A percentile compares a stretch with the other conserved stretches of the same genome.
Evolutionary conservation across 2,113 vertebrate genomes (phyloP).

Genomic region (Addax nasomaculatus): DNA sequence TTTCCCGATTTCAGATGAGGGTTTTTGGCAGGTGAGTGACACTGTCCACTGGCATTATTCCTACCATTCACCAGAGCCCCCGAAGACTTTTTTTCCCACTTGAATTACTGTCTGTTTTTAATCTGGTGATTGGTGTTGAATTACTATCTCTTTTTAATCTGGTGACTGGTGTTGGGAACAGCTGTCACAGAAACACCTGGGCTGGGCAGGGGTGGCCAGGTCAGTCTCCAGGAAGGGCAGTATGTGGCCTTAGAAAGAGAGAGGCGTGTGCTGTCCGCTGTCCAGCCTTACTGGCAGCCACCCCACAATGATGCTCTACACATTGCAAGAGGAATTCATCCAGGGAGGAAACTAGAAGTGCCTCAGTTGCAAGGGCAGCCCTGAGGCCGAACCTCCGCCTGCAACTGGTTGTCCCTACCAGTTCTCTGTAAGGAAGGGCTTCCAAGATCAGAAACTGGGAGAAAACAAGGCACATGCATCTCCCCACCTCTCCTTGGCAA

Average conservation of each 20-base stretch:
- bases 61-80: not conserved
- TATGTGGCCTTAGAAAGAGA: not conserved
- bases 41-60: not conserved
- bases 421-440: not conserved
- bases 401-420: not conserved
- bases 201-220: too few relatives aligned
- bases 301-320: not conserved
- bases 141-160: not conserved
- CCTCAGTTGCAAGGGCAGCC: not conserved
- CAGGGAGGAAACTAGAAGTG: not conserved
- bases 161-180: not conserved
- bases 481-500: not conserved
- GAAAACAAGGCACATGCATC: rapidly evolving
- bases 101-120: not conserved
- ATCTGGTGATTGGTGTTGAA: not conserved
- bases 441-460: not conserved
- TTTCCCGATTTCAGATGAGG: not conserved
- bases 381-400: rapidly evolving
- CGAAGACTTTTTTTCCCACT: not conserved
- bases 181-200: not conserved
- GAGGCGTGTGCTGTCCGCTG: not conserved
- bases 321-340: not conserved
- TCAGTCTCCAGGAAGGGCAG: not conserved
- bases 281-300: rapidly evolving
- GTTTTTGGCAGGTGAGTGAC: not conserved